Evolutionary conservation across 2,888 invertebrate genomes (phyloP), one percentile per base, ranked within the genome.

Genomic region (Chymomyza fuscimana): DNA sequence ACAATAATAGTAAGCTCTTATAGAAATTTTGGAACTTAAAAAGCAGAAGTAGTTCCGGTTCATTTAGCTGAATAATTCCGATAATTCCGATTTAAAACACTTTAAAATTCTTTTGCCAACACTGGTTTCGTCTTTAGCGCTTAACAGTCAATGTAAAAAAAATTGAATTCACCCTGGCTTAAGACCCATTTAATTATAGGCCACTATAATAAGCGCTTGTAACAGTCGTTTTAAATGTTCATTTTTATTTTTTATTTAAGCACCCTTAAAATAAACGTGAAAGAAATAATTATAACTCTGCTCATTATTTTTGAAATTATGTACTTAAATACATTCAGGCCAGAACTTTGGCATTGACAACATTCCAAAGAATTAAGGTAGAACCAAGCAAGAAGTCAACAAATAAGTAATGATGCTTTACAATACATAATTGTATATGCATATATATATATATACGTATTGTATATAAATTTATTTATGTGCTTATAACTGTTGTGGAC

Each of bases 401-500:
- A 10, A 46, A 46, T 12, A 10, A 46, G 12, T 12, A 29, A 25
- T 15, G 59, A 22, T 25, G 22, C 9, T 25, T 10, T 3, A 59
- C 12, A 29, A 59, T 5, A 32, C 32, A 32, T 46, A 46, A 46
- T 12, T 46, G 12, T 46, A 46, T n/a, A 40, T 9, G 10, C 5
- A 60, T 54, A 52, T 10, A 40, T 15, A 46, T 22, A 51, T 36
- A 63, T 40, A 61, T 64, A 46, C 15, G 16, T 64, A 71, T 82
- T 79, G 72, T 77, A 74, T 82, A 88, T 81, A 46, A 46, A 10
- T 46, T 5, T 46, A 46, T 46, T 46, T 12, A 10, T 46, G 12
- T 46, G 40, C 40, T 46, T 10, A 12, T 46, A 46, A 12, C 40
- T 46, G 40, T 46, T 2, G 12, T 12, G 40, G 40, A 46, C 40